Percentiles rank a stretch among this genome's conserved stretches.
These are phyloP conservation scores for Erythrolamprus reginae DNA, from an alignment of 2,113 vertebrate species.

Conservation along the genomic window DNA sequence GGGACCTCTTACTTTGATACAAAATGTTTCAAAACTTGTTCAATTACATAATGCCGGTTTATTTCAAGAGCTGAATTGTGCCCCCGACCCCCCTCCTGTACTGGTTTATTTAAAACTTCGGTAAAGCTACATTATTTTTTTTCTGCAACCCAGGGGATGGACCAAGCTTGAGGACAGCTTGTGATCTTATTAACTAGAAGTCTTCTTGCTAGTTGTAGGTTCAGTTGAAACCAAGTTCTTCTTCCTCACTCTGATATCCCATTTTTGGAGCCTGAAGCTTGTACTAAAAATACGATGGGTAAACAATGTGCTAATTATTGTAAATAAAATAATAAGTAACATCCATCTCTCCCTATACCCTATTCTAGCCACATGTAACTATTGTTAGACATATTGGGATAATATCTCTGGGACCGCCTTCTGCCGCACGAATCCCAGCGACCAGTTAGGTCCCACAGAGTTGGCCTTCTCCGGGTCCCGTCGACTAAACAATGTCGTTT, in stretches of 20 bases:
- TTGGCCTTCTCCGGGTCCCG: too few relatives aligned
- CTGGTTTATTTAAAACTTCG: background rate
- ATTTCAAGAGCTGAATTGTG: background rate
- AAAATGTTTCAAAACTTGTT: background rate
- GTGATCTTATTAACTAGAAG: background rate
- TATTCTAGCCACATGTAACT: background rate
- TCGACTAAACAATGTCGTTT: too few relatives aligned
- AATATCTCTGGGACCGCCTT: too few relatives aligned
- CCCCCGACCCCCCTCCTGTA: background rate
- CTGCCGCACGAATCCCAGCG: too few relatives aligned
- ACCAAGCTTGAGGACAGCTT: background rate
- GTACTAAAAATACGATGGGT: background rate
- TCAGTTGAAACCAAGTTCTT: background rate
- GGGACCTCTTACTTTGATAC: background rate
- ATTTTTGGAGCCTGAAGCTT: background rate
- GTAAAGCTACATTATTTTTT: background rate
- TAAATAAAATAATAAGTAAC: background rate
- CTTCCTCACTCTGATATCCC: background rate
- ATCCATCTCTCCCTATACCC: background rate
- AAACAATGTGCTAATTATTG: background rate
- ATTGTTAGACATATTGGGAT: background rate
- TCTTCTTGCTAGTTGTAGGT: background rate
- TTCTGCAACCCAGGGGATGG: rapidly evolving
- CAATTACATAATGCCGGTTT: background rate
- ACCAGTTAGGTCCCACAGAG: too few relatives aligned